A percentile compares a stretch with the other conserved stretches of the same genome.
phyloP scores from a whole-genome alignment of 1,140 invertebrate genomes.

The Drosophila sturtevanti region DNA sequence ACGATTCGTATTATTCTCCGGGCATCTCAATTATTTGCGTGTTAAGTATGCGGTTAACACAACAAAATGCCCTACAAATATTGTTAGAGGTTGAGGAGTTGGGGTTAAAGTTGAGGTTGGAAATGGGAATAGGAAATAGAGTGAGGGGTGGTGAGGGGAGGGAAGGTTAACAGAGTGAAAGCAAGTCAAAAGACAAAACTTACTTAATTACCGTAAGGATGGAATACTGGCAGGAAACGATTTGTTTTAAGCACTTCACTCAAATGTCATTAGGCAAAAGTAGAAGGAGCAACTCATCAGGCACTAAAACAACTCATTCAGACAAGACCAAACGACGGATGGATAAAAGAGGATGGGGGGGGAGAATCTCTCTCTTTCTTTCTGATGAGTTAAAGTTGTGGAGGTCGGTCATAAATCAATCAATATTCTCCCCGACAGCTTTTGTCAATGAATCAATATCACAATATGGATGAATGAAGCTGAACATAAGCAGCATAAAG shows the following conservation, averaged over 20 bases:
- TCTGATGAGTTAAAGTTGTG: background rate
- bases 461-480: constrained; percentile 45
- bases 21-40: constrained; percentile 61
- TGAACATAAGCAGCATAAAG: constrained; percentile 62
- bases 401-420: constrained; percentile 54
- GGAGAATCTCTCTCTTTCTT: no score
- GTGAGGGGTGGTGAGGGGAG: background rate
- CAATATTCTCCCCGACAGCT: constrained; percentile 41
- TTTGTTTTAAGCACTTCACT: constrained; percentile 53
- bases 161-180: background rate
- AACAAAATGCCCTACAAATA: constrained; percentile 43
- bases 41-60: constrained; percentile 58
- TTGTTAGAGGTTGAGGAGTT: background rate
- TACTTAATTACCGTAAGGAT: constrained; percentile 59
- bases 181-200: constrained; percentile 22
- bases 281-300: background rate
- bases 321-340: constrained; percentile 42
- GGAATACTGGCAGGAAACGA: constrained; percentile 49
- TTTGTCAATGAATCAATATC: constrained; percentile 53
- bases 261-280: constrained; percentile 47
- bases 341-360: background rate
- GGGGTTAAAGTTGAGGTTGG: background rate
- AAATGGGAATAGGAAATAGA: constrained; percentile 22
- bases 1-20: constrained; percentile 61
- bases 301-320: constrained; percentile 10